phyloP scores from a whole-genome alignment of 2,113 vertebrate species.

The Aphyosemion australe region DNA sequence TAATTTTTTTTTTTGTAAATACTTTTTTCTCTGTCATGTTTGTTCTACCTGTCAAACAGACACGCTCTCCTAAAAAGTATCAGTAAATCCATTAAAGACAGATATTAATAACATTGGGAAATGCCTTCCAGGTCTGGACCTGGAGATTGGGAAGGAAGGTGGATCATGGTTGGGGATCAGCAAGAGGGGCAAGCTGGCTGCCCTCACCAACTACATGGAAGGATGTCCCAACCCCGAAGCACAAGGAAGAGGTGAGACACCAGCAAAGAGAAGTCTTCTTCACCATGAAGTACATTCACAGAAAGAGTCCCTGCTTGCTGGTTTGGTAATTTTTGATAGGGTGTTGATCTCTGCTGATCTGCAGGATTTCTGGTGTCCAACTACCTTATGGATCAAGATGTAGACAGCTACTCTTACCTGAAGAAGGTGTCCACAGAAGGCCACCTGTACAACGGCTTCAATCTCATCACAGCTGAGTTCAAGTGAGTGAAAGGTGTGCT shows the following conservation, averaged over 20 bases:
- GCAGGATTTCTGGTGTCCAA: constrained; percentile 91
- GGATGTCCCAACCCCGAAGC: constrained; percentile 80
- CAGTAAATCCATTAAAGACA: too few relatives aligned
- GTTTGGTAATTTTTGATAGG: neutral
- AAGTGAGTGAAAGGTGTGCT: constrained; percentile 81
- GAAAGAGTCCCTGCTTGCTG: too few relatives aligned
- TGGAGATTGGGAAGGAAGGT: constrained; percentile 92
- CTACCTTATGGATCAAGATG: constrained; percentile 85
- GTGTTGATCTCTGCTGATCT: neutral
- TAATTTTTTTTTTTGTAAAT: too few relatives aligned
- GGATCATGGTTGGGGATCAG: constrained; percentile 96
- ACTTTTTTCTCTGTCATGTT: too few relatives aligned
- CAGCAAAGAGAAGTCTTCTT: too few relatives aligned
- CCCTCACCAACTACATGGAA: constrained; percentile 95
- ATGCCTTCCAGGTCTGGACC: constrained; percentile 85
- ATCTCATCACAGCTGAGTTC: constrained; percentile 93
- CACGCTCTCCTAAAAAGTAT: too few relatives aligned
- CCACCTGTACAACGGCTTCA: constrained; percentile 96
- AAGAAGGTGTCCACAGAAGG: constrained; percentile 90
- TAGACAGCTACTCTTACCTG: constrained; percentile 91
- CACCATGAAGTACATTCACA: too few relatives aligned
- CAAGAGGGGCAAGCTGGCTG: constrained; percentile 89
- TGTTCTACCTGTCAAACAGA: too few relatives aligned
- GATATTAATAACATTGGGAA: too few relatives aligned
- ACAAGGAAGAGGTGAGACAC: constrained; percentile 86